Conservation (phyloP, 1,140 invertebrate genomes). For the Nasonia vitripennis region DNA sequence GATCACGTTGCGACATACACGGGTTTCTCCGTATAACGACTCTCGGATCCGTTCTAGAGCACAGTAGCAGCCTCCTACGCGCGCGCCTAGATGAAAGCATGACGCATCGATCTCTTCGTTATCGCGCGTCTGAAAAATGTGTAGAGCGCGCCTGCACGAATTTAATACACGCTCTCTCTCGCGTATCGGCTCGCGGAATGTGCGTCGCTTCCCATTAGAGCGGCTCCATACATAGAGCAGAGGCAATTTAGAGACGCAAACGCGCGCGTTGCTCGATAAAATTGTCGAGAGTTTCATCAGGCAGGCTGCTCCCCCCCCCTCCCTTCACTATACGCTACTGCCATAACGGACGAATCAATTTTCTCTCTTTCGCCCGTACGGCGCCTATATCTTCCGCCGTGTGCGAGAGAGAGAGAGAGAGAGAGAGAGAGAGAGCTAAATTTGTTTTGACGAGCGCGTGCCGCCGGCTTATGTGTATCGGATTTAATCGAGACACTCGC, state of each 20-base stretch:
- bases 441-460: neutral
- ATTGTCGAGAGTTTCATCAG: neutral
- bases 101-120: slow-evolving; percentile 23
- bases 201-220: slow-evolving; percentile 24
- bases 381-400: neutral
- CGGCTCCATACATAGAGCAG: neutral
- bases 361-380: neutral
- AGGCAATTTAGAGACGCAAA: slow-evolving; percentile 32
- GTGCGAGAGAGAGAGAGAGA: neutral
- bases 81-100: neutral
- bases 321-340: too few relatives aligned
- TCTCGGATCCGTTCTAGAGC: neutral
- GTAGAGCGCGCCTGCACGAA: neutral
- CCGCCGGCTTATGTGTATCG: neutral
- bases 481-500: too few relatives aligned
- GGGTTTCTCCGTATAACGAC: neutral
- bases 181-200: neutral
- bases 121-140: neutral
- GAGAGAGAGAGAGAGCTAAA: neutral
- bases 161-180: neutral
- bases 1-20: neutral
- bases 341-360: slow-evolving; percentile 22
- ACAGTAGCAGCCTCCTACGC: neutral
- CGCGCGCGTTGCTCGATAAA: slow-evolving; percentile 6
- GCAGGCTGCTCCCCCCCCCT: too few relatives aligned